phyloP scores from a whole-genome alignment of 2,888 invertebrate genomes.

The Hypercompe scribonia region DNA sequence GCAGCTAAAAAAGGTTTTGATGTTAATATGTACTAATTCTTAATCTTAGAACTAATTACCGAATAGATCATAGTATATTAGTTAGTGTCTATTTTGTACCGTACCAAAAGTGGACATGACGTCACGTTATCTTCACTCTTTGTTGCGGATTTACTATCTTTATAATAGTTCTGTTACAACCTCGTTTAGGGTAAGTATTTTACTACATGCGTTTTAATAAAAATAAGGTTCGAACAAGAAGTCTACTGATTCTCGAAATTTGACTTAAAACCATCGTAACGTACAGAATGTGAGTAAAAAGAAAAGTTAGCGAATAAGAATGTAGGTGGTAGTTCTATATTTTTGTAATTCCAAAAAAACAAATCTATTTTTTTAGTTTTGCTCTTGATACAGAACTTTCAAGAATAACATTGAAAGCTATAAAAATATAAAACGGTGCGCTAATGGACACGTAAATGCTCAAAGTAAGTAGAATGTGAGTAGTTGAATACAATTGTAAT shows the following conservation, averaged over 20 bases:
- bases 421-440: neutral
- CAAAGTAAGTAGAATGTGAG: slow-evolving; percentile 14
- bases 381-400: slow-evolving; percentile 17
- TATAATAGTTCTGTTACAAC: slow-evolving; percentile 60
- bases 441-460: slow-evolving; percentile 5
- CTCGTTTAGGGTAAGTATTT: slow-evolving; percentile 49
- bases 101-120: slow-evolving; percentile 23
- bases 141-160: slow-evolving; percentile 52
- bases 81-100: slow-evolving; percentile 59
- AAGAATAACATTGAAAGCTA: slow-evolving; percentile 2
- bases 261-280: neutral
- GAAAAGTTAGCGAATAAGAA: slow-evolving; percentile 13
- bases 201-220: slow-evolving; percentile 13
- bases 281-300: slow-evolving; percentile 4
- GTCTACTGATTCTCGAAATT: neutral
- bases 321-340: slow-evolving; percentile 27
- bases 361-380: slow-evolving; percentile 27
- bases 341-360: slow-evolving; percentile 40
- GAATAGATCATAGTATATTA: slow-evolving; percentile 51
- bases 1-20: slow-evolving; percentile 97
- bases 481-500: slow-evolving; percentile 11
- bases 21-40: slow-evolving; percentile 79
- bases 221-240: neutral
- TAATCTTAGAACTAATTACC: slow-evolving; percentile 31
- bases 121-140: slow-evolving; percentile 36